Evolutionary conservation across 37 sponge, comb jelly and placozoan species (phyloP).

Genomic region (Theonella swinhoei): DNA sequence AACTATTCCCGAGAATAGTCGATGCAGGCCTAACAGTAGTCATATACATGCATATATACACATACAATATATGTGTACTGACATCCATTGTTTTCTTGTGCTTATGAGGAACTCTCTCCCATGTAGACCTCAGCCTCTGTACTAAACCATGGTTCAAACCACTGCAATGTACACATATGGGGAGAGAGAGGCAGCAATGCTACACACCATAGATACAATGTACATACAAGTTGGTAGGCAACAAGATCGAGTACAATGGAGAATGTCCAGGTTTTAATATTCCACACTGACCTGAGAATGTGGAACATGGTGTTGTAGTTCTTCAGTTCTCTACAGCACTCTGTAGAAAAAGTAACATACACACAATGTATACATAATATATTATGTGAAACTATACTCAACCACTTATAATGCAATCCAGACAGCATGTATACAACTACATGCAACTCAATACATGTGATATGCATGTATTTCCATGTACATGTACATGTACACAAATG

Average conservation of each 20-base stretch:
- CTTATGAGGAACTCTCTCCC: conserved; percentile 89
- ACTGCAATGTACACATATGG: conserved; percentile 25
- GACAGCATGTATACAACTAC: background rate
- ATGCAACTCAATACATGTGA: conserved; percentile 2
- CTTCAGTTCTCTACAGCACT: conserved; percentile 60
- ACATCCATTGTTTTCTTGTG: conserved; percentile 53
- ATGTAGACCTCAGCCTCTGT: conserved; percentile 69
- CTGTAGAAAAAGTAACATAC: conserved; percentile 13
- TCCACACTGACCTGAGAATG: conserved; percentile 61
- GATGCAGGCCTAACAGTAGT: too few species aligned
- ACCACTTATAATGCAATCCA: too few species aligned
- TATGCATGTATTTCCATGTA: too few species aligned
- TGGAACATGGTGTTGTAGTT: conserved; percentile 85
- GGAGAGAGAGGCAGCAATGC: background rate
- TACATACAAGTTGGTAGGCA: background rate
- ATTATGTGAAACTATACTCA: background rate
- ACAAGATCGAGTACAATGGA: background rate
- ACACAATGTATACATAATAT: background rate
- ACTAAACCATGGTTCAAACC: conserved; percentile 83
- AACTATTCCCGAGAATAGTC: too few species aligned
- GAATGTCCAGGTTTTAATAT: too few species aligned
- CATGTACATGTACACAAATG: too few species aligned
- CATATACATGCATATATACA: too few species aligned
- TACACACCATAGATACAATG: conserved; percentile 1
- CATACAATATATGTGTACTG: too few species aligned